These are phyloP conservation scores for Andrena trimmerana DNA, from an alignment of 2,888 invertebrate species.

Conservation along the genomic window DNA sequence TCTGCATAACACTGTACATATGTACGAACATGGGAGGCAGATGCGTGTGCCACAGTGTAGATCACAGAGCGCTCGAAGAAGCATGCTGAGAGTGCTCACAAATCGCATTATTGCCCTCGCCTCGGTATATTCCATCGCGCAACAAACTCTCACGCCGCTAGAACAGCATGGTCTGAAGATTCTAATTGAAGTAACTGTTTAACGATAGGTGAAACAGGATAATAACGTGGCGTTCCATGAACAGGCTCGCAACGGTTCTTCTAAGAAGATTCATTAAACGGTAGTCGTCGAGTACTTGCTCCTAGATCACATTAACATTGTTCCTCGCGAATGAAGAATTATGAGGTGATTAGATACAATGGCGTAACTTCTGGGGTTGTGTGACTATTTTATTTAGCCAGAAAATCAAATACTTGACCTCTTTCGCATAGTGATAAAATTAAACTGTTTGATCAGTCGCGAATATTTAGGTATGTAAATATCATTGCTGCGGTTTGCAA, in stretches of 20 bases:
- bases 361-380: too few relatives aligned
- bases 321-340: background rate
- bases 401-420: background rate
- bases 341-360: too few relatives aligned
- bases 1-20: conserved; percentile 3
- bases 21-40: conserved; percentile 1
- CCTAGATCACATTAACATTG: background rate
- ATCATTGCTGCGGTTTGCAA: background rate
- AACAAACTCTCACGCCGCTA: conserved; percentile 38
- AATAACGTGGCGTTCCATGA: conserved; percentile 24
- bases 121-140: background rate
- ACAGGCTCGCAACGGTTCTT: background rate
- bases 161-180: background rate
- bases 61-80: conserved; percentile 44
- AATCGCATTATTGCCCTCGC: conserved; percentile 48
- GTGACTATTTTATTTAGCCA: too few relatives aligned
- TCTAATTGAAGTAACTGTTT: conserved; percentile 30
- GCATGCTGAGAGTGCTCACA: conserved; percentile 41
- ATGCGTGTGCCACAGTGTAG: conserved; percentile 3
- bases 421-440: background rate
- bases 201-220: conserved; percentile 9
- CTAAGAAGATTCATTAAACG: background rate
- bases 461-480: background rate
- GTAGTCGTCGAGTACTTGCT: background rate
- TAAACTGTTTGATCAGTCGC: too few relatives aligned